These are phyloP conservation scores for Cepaea hortensis DNA, from an alignment of 2,888 invertebrate species.

Conservation along the genomic window DNA sequence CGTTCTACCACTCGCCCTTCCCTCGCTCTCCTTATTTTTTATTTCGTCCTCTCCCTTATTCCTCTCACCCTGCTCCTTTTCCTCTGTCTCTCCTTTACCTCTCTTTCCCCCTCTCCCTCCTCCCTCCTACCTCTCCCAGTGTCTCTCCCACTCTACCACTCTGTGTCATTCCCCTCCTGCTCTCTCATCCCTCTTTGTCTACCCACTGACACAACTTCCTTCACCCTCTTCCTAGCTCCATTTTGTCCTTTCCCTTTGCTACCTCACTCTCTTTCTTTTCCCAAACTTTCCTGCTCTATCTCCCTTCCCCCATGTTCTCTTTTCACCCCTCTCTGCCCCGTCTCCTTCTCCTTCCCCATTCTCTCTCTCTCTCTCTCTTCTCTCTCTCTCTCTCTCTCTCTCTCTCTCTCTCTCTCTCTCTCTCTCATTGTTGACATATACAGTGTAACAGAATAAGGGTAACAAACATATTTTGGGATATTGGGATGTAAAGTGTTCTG, in stretches of 20 bases:
- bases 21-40: constrained; percentile 5
- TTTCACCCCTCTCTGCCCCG: too few species aligned
- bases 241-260: background rate
- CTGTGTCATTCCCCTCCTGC: background rate
- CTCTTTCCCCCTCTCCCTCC: background rate
- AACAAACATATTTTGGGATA: too few species aligned
- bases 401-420: too few species aligned
- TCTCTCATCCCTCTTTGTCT: background rate
- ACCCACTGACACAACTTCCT: too few species aligned
- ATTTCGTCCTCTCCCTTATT: background rate
- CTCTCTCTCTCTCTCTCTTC: background rate
- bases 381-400: background rate
- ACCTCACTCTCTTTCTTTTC: background rate
- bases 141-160: too few species aligned
- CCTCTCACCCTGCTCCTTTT: background rate
- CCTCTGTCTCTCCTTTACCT: constrained; percentile 19
- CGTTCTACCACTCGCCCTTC: background rate
- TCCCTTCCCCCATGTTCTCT: background rate
- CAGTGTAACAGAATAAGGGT: too few species aligned
- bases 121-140: too few species aligned
- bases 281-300: background rate
- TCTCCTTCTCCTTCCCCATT: background rate
- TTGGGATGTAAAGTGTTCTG: too few species aligned
- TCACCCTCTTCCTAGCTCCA: background rate
- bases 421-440: too few species aligned